phyloP scores from a whole-genome alignment of 2,113 vertebrate species.

The Podiceps cristatus region DNA sequence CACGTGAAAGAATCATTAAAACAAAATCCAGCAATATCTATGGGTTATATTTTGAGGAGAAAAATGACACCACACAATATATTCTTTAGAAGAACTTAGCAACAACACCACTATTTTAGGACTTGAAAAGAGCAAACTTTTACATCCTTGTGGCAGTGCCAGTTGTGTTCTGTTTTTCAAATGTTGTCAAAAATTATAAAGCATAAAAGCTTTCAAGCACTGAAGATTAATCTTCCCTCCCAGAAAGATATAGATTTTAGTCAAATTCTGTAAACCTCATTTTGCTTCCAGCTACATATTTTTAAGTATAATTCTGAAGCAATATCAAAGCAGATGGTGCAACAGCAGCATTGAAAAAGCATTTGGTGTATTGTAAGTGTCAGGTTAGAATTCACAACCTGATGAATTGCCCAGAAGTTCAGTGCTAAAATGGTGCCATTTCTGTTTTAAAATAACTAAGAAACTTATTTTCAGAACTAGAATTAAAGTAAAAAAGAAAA shows the following conservation, averaged over 20 bases:
- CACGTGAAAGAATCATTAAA: background rate
- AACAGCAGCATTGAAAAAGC: conserved; percentile 68
- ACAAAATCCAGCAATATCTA: background rate
- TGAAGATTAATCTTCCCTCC: conserved; percentile 81
- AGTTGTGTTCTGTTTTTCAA: conserved; percentile 68
- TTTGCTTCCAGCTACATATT: conserved; percentile 79
- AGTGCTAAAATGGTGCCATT: conserved; percentile 62
- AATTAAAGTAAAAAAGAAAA: conserved; percentile 80
- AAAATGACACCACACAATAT: conserved; percentile 1
- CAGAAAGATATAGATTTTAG: conserved; percentile 83
- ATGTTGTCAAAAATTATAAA: conserved; percentile 82
- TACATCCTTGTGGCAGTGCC: conserved; percentile 57
- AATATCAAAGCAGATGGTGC: conserved; percentile 72
- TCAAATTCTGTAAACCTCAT: conserved; percentile 78
- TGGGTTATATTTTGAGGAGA: conserved; percentile 1
- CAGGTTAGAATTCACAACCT: conserved; percentile 78
- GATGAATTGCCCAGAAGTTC: conserved; percentile 71
- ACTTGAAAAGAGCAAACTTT: conserved; percentile 62
- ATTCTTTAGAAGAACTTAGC: conserved; percentile 15
- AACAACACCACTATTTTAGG: conserved; percentile 6
- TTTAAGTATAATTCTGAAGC: conserved; percentile 78
- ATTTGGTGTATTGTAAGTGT: conserved; percentile 77
- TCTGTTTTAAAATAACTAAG: conserved; percentile 75
- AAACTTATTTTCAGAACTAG: conserved; percentile 66
- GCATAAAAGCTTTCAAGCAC: conserved; percentile 80